Conservation (phyloP, 2,888 invertebrate genomes). For the Hydropsyche betteni region DNA sequence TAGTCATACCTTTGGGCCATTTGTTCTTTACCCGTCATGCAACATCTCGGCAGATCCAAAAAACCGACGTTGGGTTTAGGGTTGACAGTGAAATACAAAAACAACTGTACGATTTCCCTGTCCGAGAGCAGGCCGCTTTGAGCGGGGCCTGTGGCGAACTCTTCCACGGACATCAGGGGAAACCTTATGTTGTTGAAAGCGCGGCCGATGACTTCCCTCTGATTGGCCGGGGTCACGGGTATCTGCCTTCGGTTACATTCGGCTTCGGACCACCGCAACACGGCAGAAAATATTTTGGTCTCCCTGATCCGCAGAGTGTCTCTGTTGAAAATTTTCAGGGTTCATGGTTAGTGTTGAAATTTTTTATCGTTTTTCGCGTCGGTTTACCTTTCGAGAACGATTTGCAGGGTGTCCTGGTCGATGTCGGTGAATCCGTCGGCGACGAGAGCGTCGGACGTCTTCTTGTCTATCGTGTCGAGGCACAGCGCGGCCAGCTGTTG, state of each 20-base stretch:
- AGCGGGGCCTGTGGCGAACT: constrained; percentile 81
- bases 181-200: constrained; percentile 80
- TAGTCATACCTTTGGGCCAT: constrained; percentile 66
- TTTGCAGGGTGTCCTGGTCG: constrained; percentile 79
- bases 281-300: constrained; percentile 79
- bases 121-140: constrained; percentile 80
- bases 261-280: constrained; percentile 77
- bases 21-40: constrained; percentile 81
- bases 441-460: constrained; percentile 79
- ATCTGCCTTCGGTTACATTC: constrained; percentile 76
- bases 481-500: constrained; percentile 82
- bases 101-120: constrained; percentile 77
- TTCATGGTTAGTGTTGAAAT: background rate
- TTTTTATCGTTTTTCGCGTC: too few relatives aligned
- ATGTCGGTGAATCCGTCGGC: constrained; percentile 86
- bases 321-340: constrained; percentile 57
- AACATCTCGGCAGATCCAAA: constrained; percentile 76
- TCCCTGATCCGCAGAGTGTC: constrained; percentile 83
- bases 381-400: constrained; percentile 71
- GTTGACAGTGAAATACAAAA: constrained; percentile 78
- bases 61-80: constrained; percentile 78
- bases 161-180: constrained; percentile 86
- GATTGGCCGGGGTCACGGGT: constrained; percentile 73
- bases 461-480: constrained; percentile 84
- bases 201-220: constrained; percentile 73